Conservation (phyloP, 2,113 vertebrate genomes). For the Bucco capensis region DNA sequence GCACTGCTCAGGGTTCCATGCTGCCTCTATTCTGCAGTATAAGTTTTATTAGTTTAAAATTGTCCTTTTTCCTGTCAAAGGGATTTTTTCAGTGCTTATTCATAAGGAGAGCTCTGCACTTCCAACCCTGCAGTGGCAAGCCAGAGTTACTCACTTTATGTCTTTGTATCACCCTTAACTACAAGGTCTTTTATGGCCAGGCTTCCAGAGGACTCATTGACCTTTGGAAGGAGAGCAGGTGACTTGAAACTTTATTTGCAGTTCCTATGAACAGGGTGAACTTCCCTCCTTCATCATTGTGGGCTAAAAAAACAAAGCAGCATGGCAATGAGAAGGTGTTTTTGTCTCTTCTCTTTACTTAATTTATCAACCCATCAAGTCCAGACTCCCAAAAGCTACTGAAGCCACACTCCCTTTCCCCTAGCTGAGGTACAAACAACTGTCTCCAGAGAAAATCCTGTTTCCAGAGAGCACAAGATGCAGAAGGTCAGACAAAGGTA, state of each 20-base stretch:
- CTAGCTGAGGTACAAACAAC: not conserved
- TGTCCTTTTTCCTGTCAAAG: not conserved
- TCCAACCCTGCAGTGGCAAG: not conserved
- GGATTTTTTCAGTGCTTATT: not conserved
- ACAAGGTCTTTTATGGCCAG: rapidly evolving
- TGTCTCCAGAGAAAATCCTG: not conserved
- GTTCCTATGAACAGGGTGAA: not conserved
- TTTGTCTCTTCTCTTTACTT: not conserved
- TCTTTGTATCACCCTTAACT: not conserved
- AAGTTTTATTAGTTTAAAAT: not conserved
- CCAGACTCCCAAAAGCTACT: not conserved
- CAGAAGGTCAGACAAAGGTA: not conserved
- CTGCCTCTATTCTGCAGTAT: not conserved
- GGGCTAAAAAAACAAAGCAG: not conserved
- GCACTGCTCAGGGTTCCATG: not conserved
- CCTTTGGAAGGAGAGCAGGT: not conserved
- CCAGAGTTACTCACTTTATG: not conserved
- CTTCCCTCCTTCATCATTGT: not conserved
- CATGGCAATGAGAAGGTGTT: not conserved
- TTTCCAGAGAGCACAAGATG: not conserved
- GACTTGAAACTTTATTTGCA: not conserved
- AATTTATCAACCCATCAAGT: not conserved
- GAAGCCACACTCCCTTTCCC: not conserved
- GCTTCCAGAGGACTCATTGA: not conserved
- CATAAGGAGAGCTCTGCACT: not conserved